Conservation (phyloP, 2,113 vertebrate species). For the Catharus fuscescens region DNA sequence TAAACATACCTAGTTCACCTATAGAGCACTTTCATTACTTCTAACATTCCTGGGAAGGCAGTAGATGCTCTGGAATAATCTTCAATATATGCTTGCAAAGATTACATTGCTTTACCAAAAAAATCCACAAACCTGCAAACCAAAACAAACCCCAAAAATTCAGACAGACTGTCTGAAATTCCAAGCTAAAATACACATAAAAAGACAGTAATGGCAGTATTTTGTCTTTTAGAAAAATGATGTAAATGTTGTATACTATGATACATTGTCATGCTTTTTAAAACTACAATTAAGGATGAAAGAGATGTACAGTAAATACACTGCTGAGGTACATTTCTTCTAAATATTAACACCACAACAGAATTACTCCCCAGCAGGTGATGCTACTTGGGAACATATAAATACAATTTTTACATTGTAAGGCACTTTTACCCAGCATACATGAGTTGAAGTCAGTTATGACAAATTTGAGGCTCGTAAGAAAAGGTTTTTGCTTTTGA, state of each 20-base stretch:
- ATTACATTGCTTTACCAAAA: constrained; percentile 69
- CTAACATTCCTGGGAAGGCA: constrained; percentile 80
- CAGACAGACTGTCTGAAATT: constrained; percentile 66
- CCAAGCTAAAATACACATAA: constrained; percentile 77
- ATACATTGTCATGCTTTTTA: constrained; percentile 83
- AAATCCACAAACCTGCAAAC: not conserved
- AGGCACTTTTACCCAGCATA: constrained; percentile 85
- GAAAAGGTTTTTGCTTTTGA: constrained; percentile 57
- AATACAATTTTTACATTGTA: constrained; percentile 82
- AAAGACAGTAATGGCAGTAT: constrained; percentile 77
- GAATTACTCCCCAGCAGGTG: constrained; percentile 77
- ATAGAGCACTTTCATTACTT: constrained; percentile 74
- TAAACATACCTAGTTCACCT: constrained; percentile 75
- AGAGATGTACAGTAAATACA: constrained; percentile 83
- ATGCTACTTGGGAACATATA: constrained; percentile 82
- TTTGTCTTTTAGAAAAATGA: constrained; percentile 73
- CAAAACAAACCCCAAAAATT: not conserved
- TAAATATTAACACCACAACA: constrained; percentile 80
- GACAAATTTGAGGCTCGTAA: constrained; percentile 61
- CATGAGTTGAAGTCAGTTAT: constrained; percentile 69
- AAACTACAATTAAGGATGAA: constrained; percentile 79
- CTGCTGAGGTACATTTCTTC: constrained; percentile 79
- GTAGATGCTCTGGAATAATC: constrained; percentile 79
- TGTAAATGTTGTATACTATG: constrained; percentile 81
- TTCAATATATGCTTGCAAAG: constrained; percentile 78